A percentile compares a stretch with the other conserved stretches of the same genome.
phyloP scores from a whole-genome alignment of 2,888 invertebrate species.

The Morpho helenor region DNA sequence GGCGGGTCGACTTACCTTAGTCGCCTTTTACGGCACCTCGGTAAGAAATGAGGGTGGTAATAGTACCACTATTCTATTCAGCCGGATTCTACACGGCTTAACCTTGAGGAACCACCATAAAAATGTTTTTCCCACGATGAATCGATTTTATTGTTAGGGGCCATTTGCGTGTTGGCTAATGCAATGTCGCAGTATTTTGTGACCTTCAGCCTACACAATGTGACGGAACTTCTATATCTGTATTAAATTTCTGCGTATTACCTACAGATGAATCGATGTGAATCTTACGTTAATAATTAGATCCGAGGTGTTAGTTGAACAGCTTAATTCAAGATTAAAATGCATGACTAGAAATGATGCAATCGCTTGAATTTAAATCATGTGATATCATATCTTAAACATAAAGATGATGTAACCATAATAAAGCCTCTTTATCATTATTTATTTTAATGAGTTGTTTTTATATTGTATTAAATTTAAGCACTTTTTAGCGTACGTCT shows the following conservation, averaged over 20 bases:
- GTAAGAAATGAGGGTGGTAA: too few relatives aligned
- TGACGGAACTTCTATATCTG: slow-evolving; percentile 1
- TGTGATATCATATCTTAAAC: neutral
- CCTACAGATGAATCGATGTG: neutral
- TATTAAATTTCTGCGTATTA: slow-evolving; percentile 2
- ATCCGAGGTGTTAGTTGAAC: too few relatives aligned
- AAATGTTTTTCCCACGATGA: slow-evolving; percentile 40
- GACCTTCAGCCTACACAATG: slow-evolving; percentile 8
- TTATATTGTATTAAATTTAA: too few relatives aligned
- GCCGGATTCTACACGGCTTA: too few relatives aligned
- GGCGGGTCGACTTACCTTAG: too few relatives aligned
- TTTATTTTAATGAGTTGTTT: too few relatives aligned
- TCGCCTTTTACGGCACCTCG: too few relatives aligned
- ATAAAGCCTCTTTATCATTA: neutral
- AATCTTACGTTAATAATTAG: too few relatives aligned
- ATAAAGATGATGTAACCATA: neutral
- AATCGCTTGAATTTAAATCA: neutral
- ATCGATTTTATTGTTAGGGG: slow-evolving; percentile 26
- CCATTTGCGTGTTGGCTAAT: slow-evolving; percentile 1
- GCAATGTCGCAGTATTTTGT: slow-evolving; percentile 7
- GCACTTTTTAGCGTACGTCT: too few relatives aligned
- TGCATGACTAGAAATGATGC: neutral
- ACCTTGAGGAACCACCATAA: slow-evolving; percentile 37
- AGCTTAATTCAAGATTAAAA: too few relatives aligned
- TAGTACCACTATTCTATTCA: too few relatives aligned